These are phyloP conservation scores for Charina bottae DNA, from an alignment of 2,113 vertebrate species.

Conservation along the genomic window DNA sequence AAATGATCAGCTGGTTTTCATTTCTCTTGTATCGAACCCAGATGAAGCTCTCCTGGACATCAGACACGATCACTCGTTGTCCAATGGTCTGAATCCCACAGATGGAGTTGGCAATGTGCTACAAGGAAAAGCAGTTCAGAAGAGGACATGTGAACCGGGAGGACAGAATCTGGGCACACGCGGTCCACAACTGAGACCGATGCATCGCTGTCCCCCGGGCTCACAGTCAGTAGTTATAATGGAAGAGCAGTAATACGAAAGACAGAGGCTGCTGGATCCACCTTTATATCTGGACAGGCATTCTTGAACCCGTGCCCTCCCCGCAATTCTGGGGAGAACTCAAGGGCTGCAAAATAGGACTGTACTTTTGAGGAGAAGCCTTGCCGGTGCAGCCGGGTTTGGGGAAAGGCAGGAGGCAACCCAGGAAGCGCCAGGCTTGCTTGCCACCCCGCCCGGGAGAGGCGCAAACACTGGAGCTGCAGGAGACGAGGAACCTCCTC, in stretches of 20 bases:
- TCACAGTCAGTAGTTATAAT: background rate
- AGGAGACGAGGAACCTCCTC: background rate
- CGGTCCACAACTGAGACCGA: background rate
- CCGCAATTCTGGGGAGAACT: background rate
- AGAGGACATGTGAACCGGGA: background rate
- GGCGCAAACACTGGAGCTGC: background rate
- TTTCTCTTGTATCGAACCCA: conserved; percentile 97
- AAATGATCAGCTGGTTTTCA: conserved; percentile 98
- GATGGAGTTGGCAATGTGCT: conserved; percentile 97
- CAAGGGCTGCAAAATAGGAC: background rate
- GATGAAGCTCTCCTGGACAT: conserved; percentile 97
- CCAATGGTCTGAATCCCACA: conserved; percentile 93
- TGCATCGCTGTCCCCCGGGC: background rate
- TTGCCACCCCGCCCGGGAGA: background rate
- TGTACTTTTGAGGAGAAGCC: background rate
- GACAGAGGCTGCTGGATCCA: background rate
- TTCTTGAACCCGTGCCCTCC: fast-evolving
- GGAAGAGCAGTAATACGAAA: background rate
- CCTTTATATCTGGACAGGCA: background rate
- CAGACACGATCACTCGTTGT: conserved; percentile 92
- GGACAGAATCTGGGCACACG: background rate
- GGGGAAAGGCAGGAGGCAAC: background rate
- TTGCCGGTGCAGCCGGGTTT: background rate
- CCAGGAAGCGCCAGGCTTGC: background rate
- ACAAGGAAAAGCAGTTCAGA: conserved; percentile 23